These are phyloP conservation scores for Cardinalis cardinalis DNA, from an alignment of 2,113 vertebrate genomes.

Conservation along the genomic window DNA sequence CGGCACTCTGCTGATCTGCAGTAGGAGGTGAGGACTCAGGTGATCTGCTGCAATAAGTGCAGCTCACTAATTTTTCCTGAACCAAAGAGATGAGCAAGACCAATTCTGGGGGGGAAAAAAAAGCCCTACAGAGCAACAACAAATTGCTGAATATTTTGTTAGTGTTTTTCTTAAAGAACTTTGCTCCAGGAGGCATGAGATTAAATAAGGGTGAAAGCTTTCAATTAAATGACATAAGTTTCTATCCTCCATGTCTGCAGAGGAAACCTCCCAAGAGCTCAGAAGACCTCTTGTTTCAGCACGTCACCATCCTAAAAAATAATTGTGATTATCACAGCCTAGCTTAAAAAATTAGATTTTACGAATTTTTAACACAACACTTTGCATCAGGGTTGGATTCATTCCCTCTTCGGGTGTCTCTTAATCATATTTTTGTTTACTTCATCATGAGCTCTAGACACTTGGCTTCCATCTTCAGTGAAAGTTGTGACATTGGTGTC, in stretches of 20 bases:
- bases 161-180: not conserved
- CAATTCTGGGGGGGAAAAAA: rapidly evolving
- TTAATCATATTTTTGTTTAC: not conserved
- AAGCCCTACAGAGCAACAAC: not conserved
- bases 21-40: not conserved
- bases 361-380: not conserved
- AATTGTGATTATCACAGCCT: not conserved
- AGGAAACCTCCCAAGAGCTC: not conserved
- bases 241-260: not conserved
- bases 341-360: not conserved
- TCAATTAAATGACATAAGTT: not conserved
- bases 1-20: not conserved
- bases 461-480: not conserved
- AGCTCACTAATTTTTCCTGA: not conserved
- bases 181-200: not conserved
- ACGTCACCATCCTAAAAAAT: not conserved
- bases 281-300: not conserved
- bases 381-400: rapidly evolving
- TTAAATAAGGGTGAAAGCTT: not conserved
- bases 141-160: not conserved
- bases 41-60: not conserved
- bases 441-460: not conserved
- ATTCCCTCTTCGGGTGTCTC: not conserved
- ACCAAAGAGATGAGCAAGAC: not conserved
- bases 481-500: not conserved